Evolutionary conservation across 2,113 vertebrate species (phyloP).

Genomic region (Tringa solitaria): DNA sequence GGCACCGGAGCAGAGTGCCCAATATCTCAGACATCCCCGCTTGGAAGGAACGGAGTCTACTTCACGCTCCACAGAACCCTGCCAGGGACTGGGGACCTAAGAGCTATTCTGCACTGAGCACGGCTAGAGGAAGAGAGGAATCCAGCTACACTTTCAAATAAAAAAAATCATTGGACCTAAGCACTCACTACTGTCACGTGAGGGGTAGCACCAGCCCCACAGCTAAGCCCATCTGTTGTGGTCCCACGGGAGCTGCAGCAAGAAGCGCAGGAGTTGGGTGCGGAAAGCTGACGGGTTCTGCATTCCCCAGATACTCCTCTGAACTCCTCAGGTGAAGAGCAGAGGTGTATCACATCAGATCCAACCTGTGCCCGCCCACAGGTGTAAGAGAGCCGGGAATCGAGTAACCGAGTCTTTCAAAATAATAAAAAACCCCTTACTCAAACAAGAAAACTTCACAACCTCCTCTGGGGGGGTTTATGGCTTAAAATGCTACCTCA

Average conservation of each 20-base stretch:
- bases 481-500: conserved; percentile 83
- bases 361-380: not conserved
- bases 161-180: not conserved
- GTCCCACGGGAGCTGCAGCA: not conserved
- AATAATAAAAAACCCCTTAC: not conserved
- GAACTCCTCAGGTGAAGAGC: not conserved
- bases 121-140: not conserved
- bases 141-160: not conserved
- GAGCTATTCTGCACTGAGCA: not conserved
- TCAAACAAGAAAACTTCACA: not conserved
- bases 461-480: conserved; percentile 57
- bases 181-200: not conserved
- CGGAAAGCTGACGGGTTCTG: not conserved
- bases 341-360: not conserved
- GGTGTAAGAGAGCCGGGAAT: not conserved
- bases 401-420: not conserved
- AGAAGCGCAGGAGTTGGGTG: not conserved
- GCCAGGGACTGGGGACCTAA: not conserved
- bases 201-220: not conserved
- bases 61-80: not conserved
- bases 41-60: not conserved
- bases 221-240: not conserved
- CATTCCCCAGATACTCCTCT: not conserved
- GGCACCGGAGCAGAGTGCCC: not conserved
- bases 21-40: fast-evolving